A percentile compares a stretch with the other conserved stretches of the same genome.
phyloP scores from a whole-genome alignment of 2,113 vertebrate species.

The chimpanzee (Pan troglodytes) region NHGRI_mPanTro3-v2.1_pri NC_072422.2:12704501-12705000 shows the following conservation, averaged over 20 bases:
- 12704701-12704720: not conserved
- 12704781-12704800: not conserved
- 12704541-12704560: not conserved
- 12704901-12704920: slow-evolving; percentile 2
- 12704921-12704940: not conserved
- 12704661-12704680: not conserved
- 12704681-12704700: not conserved
- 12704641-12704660: not conserved
- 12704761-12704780: not conserved
- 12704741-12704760: not conserved
- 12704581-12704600: not conserved
- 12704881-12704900: slow-evolving; percentile 55
- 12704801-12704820: not conserved
- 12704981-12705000: not conserved
- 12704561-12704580: not conserved
- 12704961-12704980: not conserved
- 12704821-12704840: not conserved
- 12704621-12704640: not conserved
- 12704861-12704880: not conserved
- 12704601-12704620: not conserved
- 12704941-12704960: not conserved
- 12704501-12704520: not conserved
- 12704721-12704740: not conserved
- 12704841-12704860: not conserved
- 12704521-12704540: not conserved